These are phyloP conservation scores for Oscheius sp. DNA, from an alignment of 1,140 invertebrate species.

Conservation along the genomic window DNA sequence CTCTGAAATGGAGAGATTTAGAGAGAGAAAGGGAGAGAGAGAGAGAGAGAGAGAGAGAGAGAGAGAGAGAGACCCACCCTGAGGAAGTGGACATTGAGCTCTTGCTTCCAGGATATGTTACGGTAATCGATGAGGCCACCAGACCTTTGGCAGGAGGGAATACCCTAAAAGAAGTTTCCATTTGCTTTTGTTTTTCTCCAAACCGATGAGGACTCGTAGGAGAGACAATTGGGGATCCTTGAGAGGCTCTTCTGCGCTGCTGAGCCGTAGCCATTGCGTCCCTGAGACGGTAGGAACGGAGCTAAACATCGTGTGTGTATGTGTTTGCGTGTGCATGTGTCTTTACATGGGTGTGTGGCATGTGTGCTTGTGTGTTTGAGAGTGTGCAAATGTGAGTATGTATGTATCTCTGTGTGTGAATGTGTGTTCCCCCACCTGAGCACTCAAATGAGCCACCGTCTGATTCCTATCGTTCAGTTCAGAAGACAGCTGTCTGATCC, in stretches of 20 bases:
- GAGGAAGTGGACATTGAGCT: neutral
- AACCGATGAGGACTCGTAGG: neutral
- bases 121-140: neutral
- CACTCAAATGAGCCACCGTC: slow-evolving; percentile 1
- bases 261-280: slow-evolving; percentile 12
- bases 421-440: neutral
- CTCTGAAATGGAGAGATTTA: neutral
- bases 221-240: slow-evolving; percentile 1
- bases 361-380: neutral
- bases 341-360: too few species aligned
- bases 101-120: slow-evolving; percentile 9
- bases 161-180: neutral
- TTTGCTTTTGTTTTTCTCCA: neutral
- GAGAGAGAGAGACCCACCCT: neutral
- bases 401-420: neutral
- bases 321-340: too few species aligned
- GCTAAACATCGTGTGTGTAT: neutral
- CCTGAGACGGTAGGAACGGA: neutral
- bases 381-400: neutral
- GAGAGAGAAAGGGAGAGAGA: neutral
- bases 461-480: slow-evolving; percentile 13
- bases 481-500: slow-evolving; percentile 2
- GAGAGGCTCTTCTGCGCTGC: neutral
- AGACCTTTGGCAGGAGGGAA: slow-evolving; percentile 6
- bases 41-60: neutral